Evolutionary conservation across 1,140 invertebrate species (phyloP), one percentile per base, ranked within the genome.

Genomic region (Aphaenogaster floridana): DNA sequence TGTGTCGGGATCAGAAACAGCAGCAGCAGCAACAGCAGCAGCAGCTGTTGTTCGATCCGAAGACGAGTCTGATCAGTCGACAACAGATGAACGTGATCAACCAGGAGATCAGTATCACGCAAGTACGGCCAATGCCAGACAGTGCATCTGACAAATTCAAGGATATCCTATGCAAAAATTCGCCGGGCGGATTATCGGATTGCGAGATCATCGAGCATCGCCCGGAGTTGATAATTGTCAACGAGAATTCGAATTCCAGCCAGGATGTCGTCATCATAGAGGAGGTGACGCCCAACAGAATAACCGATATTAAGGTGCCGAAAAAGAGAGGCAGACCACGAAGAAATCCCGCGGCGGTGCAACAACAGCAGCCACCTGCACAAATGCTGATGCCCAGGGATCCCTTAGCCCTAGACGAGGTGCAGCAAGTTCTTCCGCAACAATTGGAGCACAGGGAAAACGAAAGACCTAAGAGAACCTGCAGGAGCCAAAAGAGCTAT

Each of bases 251-350:
- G 0, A 95, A 95, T 66, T 95, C 95, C 3, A 95, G 95, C 76
- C 95, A 95, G 59, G 95, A 95, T 57, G 93, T 95, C 9, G 93
- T 95, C 88, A 95, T 95, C 2, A 95, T 95, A 54, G 95, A 95
- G 34, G 95, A 95, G 63, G 94, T 95, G 9, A 90, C 93, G 28
- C 80, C 92, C 0, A 45, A 81, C 4, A 93, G 91, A 78, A 88
- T 89, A 15, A 57, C 93, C 1, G 93, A 94, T 76, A 86, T 85
- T 0, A 95, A 95, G 80, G 69, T 94, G 6, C 95, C 95, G 0
- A 95, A 94, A 50, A 95, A 95, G 71, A 89, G 95, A 50, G 95
- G 95, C 28, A 94, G 95, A 80, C 95, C 95, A 1, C 89, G 95
- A 63, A 93, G 95, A 39, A 95, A 90, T 89, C 90, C 92, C 0